Evolutionary conservation across 2,888 invertebrate genomes (phyloP).

Genomic region (Drosophila meridiana): DNA sequence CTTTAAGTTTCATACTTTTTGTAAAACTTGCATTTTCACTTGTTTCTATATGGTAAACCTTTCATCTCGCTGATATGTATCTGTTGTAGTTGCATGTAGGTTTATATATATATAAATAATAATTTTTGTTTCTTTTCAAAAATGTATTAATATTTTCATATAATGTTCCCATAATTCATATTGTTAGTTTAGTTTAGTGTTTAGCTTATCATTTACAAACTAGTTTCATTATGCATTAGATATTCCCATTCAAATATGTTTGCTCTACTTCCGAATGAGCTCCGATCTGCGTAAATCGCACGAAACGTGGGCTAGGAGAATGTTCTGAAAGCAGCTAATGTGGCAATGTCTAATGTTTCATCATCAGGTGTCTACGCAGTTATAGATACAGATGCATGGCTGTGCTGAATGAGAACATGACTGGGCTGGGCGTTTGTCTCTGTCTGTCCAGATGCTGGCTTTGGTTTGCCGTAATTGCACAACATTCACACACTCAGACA

Average conservation of each 20-base stretch:
- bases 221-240: constrained; percentile 56
- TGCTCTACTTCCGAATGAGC: constrained; percentile 1
- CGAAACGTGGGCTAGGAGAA: constrained; percentile 55
- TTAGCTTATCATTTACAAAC: constrained; percentile 56
- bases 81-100: constrained; percentile 67
- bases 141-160: constrained; percentile 72
- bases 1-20: constrained; percentile 48
- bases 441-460: constrained; percentile 11
- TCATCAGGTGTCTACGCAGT: constrained; percentile 7
- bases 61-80: constrained; percentile 78
- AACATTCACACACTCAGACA: not conserved
- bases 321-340: constrained; percentile 44
- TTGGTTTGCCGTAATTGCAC: not conserved
- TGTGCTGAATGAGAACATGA: constrained; percentile 28
- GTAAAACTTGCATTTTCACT: constrained; percentile 55
- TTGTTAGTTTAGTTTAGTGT: constrained; percentile 77
- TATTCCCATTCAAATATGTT: constrained; percentile 44
- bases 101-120: constrained; percentile 21
- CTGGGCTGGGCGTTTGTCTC: constrained; percentile 6
- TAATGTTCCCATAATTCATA: constrained; percentile 84
- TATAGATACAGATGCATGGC: constrained; percentile 17
- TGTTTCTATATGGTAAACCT: constrained; percentile 67
- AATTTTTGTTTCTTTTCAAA: constrained; percentile 49
- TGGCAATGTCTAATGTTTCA: constrained; percentile 19
- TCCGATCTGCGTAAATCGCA: constrained; percentile 23